Base-by-base conservation (phyloP, 2,888 invertebrate species). In the Leptogaster cylindrica region DNA sequence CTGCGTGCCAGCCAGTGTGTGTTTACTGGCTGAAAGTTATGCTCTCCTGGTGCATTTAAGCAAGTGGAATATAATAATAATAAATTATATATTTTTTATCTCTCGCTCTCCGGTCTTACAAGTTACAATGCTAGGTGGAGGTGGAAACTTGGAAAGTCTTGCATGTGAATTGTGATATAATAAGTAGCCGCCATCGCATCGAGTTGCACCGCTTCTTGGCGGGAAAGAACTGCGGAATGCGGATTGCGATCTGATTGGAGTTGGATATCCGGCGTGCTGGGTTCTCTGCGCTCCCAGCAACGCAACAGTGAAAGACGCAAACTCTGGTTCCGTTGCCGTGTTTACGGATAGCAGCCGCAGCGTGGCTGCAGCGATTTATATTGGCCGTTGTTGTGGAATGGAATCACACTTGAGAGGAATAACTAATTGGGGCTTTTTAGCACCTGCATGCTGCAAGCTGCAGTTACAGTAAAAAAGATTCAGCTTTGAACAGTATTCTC, bases 261-360 rank as follows among this genome's bases (percentile, higher is more conserved):
- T 10, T n/a, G 20, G 16, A 18, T 8, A 18, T 12, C 46, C 25
- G 36, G 51, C 18, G 6, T 58, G 41, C 4, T 7, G 14, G 5
- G 2, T 27, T 3, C 55, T 64, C 50, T 76, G 75, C n/a, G 48
- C 23, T 70, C 79, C 79, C 75, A 73, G 73, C 76, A 73, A 73
- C 74, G 76, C 78, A 79, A 80, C 81, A 79, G 79, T 78, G 76
- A 77, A 79, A 79, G 80, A 80, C 81, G 81, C 79, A 80, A 79
- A 80, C 80, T 78, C 77, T 80, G 76, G 77, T 25, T 50, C 55
- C 36, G 23, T n/a, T 27, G 10, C 28, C 51, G 27, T 51, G 28
- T 16, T 23, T 25, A 46, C 16, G 44, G 46, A 44, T 20, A n/a
- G 23, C n/a, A 25, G 46, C 14, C 23, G 25, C 46, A 46, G 23